These are phyloP conservation scores for Epizoanthus illoricatus DNA, from an alignment of 92 coral and sea anemone genomes.

Conservation along the genomic window DNA sequence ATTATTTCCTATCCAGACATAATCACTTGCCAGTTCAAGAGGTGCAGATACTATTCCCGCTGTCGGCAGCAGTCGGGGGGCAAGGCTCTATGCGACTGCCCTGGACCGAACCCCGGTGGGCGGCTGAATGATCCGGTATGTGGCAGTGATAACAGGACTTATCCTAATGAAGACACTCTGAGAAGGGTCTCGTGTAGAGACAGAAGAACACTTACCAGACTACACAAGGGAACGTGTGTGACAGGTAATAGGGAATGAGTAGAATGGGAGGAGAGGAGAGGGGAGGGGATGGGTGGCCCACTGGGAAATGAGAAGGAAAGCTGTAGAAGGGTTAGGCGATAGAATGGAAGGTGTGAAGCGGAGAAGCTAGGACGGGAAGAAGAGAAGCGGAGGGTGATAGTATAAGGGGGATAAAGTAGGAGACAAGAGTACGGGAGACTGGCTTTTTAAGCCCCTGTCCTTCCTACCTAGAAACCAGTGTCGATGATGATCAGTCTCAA, in stretches of 20 bases:
- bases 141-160: slow-evolving; percentile 89
- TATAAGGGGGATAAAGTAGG: too few relatives aligned
- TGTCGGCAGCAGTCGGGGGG: slow-evolving; percentile 69
- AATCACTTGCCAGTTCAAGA: slow-evolving; percentile 77
- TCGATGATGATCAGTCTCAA: slow-evolving; percentile 37
- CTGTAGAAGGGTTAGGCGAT: too few relatives aligned
- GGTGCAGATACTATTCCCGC: slow-evolving; percentile 70
- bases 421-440: too few relatives aligned
- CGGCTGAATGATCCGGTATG: slow-evolving; percentile 73
- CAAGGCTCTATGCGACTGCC: slow-evolving; percentile 73
- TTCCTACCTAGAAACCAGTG: too few relatives aligned
- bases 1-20: slow-evolving; percentile 53
- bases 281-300: too few relatives aligned
- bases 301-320: too few relatives aligned
- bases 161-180: slow-evolving; percentile 69
- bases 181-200: slow-evolving; percentile 65
- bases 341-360: too few relatives aligned
- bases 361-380: too few relatives aligned
- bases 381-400: too few relatives aligned
- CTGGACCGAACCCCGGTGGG: slow-evolving; percentile 33
- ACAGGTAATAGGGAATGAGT: slow-evolving; percentile 9
- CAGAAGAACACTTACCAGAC: slow-evolving; percentile 55
- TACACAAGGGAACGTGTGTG: slow-evolving; percentile 79
- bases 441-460: too few relatives aligned
- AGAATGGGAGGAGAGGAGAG: too few relatives aligned